Conservation (phyloP, 1,140 invertebrate species). For the Berghia stephanieae region DNA sequence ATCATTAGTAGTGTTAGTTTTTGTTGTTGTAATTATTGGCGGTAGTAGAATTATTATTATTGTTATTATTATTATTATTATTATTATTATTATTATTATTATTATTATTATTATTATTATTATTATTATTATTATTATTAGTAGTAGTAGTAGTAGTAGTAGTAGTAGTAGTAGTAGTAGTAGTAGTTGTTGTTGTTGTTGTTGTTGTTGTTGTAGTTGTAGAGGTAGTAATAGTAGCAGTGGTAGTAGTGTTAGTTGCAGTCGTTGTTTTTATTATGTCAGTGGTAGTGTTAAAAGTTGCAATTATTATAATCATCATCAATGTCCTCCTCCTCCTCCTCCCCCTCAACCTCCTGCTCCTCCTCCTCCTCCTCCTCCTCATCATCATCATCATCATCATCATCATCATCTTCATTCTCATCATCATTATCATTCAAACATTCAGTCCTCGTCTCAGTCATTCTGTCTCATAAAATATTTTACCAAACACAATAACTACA, state of each 20-base stretch:
- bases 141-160: conserved; percentile 27
- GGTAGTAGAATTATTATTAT: conserved; percentile 3
- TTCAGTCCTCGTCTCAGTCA: too few species aligned
- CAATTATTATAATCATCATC: too few species aligned
- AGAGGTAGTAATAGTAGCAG: background rate
- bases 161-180: conserved; percentile 30
- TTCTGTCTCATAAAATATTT: too few species aligned
- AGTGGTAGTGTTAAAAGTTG: background rate
- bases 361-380: too few species aligned
- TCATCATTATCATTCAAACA: too few species aligned
- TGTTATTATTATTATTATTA: conserved; percentile 6
- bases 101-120: conserved; percentile 4
- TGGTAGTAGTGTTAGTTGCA: background rate
- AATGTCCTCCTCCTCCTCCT: too few species aligned
- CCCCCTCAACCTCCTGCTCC: too few species aligned
- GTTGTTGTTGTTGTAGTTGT: background rate
- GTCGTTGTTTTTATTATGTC: background rate
- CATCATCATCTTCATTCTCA: too few species aligned
- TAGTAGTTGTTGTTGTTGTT: conserved; percentile 17
- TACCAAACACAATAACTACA: too few species aligned
- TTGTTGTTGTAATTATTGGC: background rate
- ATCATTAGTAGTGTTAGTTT: conserved; percentile 18
- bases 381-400: too few species aligned
- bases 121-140: conserved; percentile 20
- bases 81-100: conserved; percentile 8